Base-by-base conservation (phyloP, 1,140 invertebrate species). In the Drosophila sturtevanti region DNA sequence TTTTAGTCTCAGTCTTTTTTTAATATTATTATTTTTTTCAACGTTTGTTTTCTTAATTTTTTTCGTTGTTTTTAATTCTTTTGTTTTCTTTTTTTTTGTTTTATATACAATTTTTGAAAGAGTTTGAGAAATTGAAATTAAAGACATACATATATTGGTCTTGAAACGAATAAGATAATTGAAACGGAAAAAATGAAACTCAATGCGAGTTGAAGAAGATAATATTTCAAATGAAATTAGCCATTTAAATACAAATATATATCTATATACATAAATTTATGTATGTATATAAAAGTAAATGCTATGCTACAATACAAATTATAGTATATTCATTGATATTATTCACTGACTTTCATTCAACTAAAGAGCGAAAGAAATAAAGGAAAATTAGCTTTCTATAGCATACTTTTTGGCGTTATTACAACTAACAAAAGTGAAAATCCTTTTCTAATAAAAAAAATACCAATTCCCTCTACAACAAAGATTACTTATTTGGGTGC, bases 1-100 rank as follows among this genome's bases (percentile, higher is more conserved):
- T 51, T 63, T 85, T 64, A 48, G 68, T 64, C 63, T 89, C 82
- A 87, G 84, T 87, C 82, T 87, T 85, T 48, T 67, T 68, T 59
- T 52, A 68, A n/a, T n/a, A n/a, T n/a, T 72, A 44, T 64, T 31
- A 31, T 31, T 24, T 31, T 72, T 76, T 76, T 76, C 72, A 63
- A 67, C 55, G 38, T 70, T 37, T 63, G 34, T 34, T 34, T 59
- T 56, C 63, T 65, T 70, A 44, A 63, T 72, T 54, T 24, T 34
- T 52, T 59, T 16, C 27, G 12, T 22, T 18, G 22, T 38, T 56
- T 61, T 56, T 62, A n/a, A n/a, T 12, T 11, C 52, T 71, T 31
- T 63, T 27, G 4, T 55, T 56, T 52, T 56, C 10, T 22, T 61
- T 63, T 51, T 55, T 9, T 18, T 68, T 34, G 1, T n/a, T 16